A percentile compares a stretch with the other conserved stretches of the same genome.
These are phyloP conservation scores for Anoplophora glabripennis DNA, from an alignment of 1,140 invertebrate genomes.

Conservation along the genomic window DNA sequence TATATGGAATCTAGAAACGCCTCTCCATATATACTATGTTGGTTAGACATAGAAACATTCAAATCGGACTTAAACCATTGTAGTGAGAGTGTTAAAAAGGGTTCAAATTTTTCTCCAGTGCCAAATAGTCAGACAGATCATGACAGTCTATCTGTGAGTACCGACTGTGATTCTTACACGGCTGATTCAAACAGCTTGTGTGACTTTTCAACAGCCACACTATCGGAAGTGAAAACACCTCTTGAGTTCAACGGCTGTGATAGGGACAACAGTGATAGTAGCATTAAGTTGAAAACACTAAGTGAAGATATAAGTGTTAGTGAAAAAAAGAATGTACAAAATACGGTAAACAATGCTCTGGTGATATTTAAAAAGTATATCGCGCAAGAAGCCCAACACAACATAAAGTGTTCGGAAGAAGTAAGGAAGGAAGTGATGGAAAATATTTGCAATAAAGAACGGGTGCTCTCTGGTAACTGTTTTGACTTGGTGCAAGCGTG, in stretches of 20 bases:
- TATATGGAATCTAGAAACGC: constrained; percentile 64
- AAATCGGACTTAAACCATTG: constrained; percentile 33
- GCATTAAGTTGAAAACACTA: constrained; percentile 38
- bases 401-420: constrained; percentile 51
- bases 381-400: constrained; percentile 50
- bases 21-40: constrained; percentile 64
- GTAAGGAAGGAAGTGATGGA: constrained; percentile 50
- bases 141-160: constrained; percentile 49
- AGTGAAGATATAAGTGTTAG: constrained; percentile 29
- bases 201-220: constrained; percentile 31
- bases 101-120: constrained; percentile 20
- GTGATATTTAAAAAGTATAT: constrained; percentile 57
- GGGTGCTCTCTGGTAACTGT: constrained; percentile 50
- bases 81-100: constrained; percentile 12
- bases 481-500: constrained; percentile 63
- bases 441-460: constrained; percentile 49
- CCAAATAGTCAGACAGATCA: constrained; percentile 36
- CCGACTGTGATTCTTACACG: constrained; percentile 47
- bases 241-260: constrained; percentile 28
- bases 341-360: constrained; percentile 53
- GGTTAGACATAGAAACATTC: constrained; percentile 71
- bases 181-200: constrained; percentile 43
- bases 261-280: constrained; percentile 37
- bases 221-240: constrained; percentile 27
- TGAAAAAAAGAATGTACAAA: constrained; percentile 38